Base-by-base conservation (phyloP, 2,113 vertebrate species). In the Otis tarda region DNA sequence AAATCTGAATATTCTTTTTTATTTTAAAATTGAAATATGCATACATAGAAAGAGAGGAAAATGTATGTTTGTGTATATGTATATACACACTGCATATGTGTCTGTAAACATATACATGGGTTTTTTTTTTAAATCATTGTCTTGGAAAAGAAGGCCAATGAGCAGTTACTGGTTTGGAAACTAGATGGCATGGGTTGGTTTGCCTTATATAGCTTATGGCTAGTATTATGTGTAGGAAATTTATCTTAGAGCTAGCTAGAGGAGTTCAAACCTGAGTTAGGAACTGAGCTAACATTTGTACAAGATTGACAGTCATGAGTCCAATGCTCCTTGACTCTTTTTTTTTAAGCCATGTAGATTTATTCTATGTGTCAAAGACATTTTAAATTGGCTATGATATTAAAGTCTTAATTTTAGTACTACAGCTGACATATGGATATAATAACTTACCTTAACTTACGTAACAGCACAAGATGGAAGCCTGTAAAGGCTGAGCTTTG, bases 121-220 rank as follows among this genome's bases (percentile, higher is more conserved):
- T 7, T 0, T 7, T 0, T 50, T 55, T 47, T 49, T 55, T 7
- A 28, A 78, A 37, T 35, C 0, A 14, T 19, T n/a, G 12, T 69
- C 55, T 77, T 60, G 12, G 18, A 60, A 49, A 60, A 10, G 7
- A 55, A 4, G 3, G 2, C 10, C 6, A 47, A 55, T 57, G 37
- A 30, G 7, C 22, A 18, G 4, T 73, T n/a, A 55, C 6, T 9
- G 10, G 3, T 59, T 71, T 45, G 28, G 24, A 68, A 95, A 63
- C 16, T 19, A 50, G 19, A 24, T 73, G 37, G 4, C 24, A 55
- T 7, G 6, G 4, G 7, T 19, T 71, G 43, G 8, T 73, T 81
- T 5, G 2, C 28, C 56, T 14, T 27, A 59, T n/a, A 43, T 31
- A 53, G 33, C n/a, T 88, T 55, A 50, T 59, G 12, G 7, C 3